Percentiles rank a stretch among this genome's conserved stretches.
Conservation (phyloP, 2,888 invertebrate species). For the Chironomus tentans region DNA sequence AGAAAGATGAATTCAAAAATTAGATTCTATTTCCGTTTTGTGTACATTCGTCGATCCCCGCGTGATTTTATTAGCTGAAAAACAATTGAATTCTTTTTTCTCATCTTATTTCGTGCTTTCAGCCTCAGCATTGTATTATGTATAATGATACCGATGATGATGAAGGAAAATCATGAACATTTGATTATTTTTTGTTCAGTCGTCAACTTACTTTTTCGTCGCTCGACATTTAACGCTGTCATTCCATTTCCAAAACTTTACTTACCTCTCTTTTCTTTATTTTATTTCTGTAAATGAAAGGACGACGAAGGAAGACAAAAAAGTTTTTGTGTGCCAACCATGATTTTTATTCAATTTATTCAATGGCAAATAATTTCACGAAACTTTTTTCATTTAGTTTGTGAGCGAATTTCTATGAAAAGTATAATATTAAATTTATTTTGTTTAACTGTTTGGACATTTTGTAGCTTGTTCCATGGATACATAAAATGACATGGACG, state of each 20-base stretch:
- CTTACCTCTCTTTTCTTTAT: not conserved
- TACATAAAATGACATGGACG: no score
- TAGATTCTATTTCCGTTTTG: constrained; percentile 4
- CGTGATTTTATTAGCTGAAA: constrained; percentile 4
- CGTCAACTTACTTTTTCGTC: not conserved
- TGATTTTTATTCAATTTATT: not conserved
- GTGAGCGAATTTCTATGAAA: not conserved
- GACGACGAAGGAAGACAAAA: not conserved
- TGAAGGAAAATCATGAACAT: not conserved
- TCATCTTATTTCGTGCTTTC: not conserved
- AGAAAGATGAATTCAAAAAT: not conserved
- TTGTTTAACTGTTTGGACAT: no score
- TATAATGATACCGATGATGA: no score
- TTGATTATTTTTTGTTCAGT: not conserved
- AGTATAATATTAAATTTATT: no score
- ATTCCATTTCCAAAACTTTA: no score
- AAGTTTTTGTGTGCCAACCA: not conserved
- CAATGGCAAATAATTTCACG: not conserved
- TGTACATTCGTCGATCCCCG: not conserved
- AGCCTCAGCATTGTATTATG: not conserved
- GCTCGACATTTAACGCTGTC: not conserved
- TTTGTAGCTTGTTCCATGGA: no score
- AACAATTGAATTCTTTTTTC: not conserved
- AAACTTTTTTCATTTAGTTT: not conserved
- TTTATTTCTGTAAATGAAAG: not conserved